Conservation (phyloP, 1,140 invertebrate genomes). For the Pararge aegeria region DNA sequence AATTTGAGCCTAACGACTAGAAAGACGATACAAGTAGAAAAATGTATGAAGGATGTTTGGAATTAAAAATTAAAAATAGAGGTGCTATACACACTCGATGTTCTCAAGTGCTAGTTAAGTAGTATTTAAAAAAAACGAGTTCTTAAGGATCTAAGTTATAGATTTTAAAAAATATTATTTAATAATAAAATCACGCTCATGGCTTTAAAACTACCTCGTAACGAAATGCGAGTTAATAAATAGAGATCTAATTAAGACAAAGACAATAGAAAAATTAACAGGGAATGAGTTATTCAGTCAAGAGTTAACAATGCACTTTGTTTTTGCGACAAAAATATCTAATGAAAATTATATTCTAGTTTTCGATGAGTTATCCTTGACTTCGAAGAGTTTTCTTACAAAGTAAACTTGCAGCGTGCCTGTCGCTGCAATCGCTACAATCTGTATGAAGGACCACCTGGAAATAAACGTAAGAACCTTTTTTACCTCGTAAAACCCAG, state of each 20-base stretch:
- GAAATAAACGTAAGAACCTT: slow-evolving; percentile 24
- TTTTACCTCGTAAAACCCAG: too few relatives aligned
- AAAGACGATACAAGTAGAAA: too few relatives aligned
- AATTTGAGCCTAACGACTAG: too few relatives aligned
- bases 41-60: too few relatives aligned
- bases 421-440: slow-evolving; percentile 88
- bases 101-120: too few relatives aligned
- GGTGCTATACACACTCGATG: too few relatives aligned
- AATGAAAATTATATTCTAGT: slow-evolving; percentile 74
- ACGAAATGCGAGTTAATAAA: neutral
- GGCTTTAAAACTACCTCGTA: neutral
- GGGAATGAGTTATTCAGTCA: slow-evolving; percentile 31
- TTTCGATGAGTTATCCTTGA: slow-evolving; percentile 83
- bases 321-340: neutral
- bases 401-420: slow-evolving; percentile 92
- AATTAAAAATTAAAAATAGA: too few relatives aligned
- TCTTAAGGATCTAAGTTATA: neutral
- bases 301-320: slow-evolving; percentile 12
- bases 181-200: neutral
- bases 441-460: slow-evolving; percentile 92
- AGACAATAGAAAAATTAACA: slow-evolving; percentile 1
- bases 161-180: neutral
- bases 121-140: too few relatives aligned
- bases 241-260: slow-evolving; percentile 23
- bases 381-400: slow-evolving; percentile 92